Evolutionary conservation across 2,113 vertebrate species (phyloP).

Genomic region (Bubo blakistoni): DNA sequence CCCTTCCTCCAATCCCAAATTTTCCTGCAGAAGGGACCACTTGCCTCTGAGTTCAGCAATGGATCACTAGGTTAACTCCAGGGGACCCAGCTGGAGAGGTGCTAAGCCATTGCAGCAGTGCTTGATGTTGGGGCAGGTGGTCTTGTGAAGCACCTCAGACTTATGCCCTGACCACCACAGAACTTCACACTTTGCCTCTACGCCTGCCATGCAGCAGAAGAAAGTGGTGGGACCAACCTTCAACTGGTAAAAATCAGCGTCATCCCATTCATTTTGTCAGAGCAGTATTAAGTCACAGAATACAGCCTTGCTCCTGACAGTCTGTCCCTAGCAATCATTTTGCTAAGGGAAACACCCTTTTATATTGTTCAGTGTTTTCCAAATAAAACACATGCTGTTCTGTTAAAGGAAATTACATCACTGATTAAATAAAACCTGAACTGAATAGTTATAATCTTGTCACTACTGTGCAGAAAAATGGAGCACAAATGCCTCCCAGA

Average conservation of each 20-base stretch:
- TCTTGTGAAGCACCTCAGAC: background rate
- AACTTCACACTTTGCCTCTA: background rate
- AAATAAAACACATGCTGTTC: background rate
- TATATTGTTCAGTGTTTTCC: background rate
- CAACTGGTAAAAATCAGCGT: background rate
- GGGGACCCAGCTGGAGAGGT: background rate
- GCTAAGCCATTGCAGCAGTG: background rate
- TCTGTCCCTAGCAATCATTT: background rate
- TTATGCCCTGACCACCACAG: background rate
- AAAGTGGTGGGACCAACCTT: background rate
- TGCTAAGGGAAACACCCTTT: background rate
- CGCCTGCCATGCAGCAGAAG: background rate
- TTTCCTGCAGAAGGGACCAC: background rate
- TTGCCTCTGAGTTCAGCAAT: background rate
- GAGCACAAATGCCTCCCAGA: background rate
- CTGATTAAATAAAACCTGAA: conserved; percentile 9
- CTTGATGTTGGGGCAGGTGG: background rate
- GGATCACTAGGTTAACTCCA: background rate
- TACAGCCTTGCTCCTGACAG: background rate
- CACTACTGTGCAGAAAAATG: background rate
- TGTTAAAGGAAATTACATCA: background rate
- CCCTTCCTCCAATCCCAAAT: background rate
- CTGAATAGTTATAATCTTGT: background rate
- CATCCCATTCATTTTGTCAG: background rate
- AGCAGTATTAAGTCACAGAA: background rate